Evolutionary conservation across 2,888 invertebrate genomes (phyloP), one percentile per base, ranked within the genome.

Genomic region (Hypercompe scribonia): DNA sequence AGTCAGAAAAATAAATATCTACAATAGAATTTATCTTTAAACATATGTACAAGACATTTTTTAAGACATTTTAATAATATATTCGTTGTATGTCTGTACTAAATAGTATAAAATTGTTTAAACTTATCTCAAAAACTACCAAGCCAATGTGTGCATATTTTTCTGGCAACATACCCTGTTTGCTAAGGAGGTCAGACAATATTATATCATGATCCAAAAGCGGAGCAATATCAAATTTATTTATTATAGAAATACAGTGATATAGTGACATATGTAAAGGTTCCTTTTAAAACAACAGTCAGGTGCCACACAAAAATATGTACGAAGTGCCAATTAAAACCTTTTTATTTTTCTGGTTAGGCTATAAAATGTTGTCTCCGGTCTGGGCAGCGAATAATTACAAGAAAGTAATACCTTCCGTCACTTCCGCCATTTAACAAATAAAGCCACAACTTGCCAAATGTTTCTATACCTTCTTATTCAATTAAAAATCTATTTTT

Each of bases 381-480:
- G 31, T 31, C 61, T 31, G 61, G 61, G 31, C 15, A 4, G 61
- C 15, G 31, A 61, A 61, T 61, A 0, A 61, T 8, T 28, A 58
- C 58, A 58, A 58, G 31, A 61, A 61, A 61, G 7, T 31, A 31
- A 61, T 61, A 61, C 31, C 33, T 21, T 13, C 18, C 2, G 58
- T 71, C 69, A 73, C 54, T 39, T 58, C 64, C 63, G 34, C 28
- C 34, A 58, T 33, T 65, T 72, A 28, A 46, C 31, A 66, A 66
- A 71, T 63, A 73, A 73, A 65, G 58, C 69, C 66, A 71, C 13
- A 28, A 64, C 63, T 66, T 46, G 66, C 15, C 50, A 61, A 61
- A 39, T 10, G 21, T 34, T 21, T 31, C 28, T 34, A 71, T 50
- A 72, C 39, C 58, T 64, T 66, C 39, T n/a, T 46, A 54, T 73